These are phyloP conservation scores for Hyles lineata DNA, from an alignment of 2,888 invertebrate species.

Conservation along the genomic window DNA sequence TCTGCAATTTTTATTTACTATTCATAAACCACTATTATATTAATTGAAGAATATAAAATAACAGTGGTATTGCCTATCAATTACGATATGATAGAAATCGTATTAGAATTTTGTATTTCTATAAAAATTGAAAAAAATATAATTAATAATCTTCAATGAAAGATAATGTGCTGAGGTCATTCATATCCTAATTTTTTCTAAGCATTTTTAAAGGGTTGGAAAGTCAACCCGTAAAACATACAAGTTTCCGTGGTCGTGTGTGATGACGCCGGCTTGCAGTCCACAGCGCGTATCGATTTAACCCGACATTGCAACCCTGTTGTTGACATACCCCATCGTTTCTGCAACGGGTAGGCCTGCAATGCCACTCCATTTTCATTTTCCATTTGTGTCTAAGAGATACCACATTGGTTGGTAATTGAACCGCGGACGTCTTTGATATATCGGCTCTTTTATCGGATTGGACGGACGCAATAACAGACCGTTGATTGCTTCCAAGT, in stretches of 20 bases:
- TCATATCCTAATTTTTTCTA: background rate
- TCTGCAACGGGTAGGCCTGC: conserved; percentile 59
- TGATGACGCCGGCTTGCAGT: conserved; percentile 12
- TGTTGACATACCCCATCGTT: conserved; percentile 60
- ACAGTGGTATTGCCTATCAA: too few relatives aligned
- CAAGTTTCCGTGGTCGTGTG: background rate
- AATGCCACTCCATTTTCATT: conserved; percentile 66
- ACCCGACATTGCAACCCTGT: conserved; percentile 48
- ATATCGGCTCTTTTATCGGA: conserved; percentile 83
- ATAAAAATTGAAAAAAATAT: too few relatives aligned
- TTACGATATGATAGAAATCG: too few relatives aligned
- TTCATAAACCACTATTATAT: too few relatives aligned
- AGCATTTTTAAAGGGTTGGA: background rate
- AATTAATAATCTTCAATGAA: too few relatives aligned
- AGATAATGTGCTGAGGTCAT: too few relatives aligned
- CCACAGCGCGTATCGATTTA: conserved; percentile 46
- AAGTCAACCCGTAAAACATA: background rate
- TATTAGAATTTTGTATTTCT: too few relatives aligned
- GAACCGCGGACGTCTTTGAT: conserved; percentile 83
- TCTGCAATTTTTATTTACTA: too few relatives aligned
- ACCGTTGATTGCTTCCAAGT: conserved; percentile 84
- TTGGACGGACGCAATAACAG: conserved; percentile 83
- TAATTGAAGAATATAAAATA: too few relatives aligned
- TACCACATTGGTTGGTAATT: conserved; percentile 80
- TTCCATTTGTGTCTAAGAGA: conserved; percentile 75